phyloP scores from a whole-genome alignment of 2,888 invertebrate species.

The Suillia variegata region DNA sequence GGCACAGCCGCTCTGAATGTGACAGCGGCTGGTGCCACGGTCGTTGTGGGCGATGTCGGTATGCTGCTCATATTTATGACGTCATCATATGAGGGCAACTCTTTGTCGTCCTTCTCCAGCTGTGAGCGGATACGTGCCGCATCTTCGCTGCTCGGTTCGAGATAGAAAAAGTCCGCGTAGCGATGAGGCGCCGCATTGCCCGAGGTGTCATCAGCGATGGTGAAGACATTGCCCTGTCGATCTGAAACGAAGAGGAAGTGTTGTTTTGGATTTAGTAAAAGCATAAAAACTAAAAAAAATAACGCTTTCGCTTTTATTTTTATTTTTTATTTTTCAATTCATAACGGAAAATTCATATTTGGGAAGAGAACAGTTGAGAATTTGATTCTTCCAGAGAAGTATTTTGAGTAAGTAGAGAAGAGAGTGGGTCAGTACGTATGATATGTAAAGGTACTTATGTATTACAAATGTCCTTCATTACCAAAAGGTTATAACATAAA shows the following conservation, averaged over 20 bases:
- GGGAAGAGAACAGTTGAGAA: no score
- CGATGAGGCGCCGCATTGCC: conserved; percentile 31
- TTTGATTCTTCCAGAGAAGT: no score
- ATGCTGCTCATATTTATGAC: conserved; percentile 54
- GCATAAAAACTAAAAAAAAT: no score
- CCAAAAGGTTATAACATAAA: no score
- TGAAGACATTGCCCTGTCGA: conserved; percentile 44
- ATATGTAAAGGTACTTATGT: no score
- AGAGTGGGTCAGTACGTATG: no score
- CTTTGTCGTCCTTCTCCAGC: conserved; percentile 54
- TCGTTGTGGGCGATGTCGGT: not conserved
- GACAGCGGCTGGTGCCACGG: not conserved
- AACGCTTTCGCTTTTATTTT: no score
- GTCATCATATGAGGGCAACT: conserved; percentile 56
- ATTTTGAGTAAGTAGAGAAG: no score
- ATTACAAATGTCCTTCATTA: no score
- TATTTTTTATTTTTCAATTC: not conserved
- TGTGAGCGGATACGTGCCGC: conserved; percentile 48
- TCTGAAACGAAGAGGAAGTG: conserved; percentile 36
- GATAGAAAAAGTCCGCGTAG: conserved; percentile 52
- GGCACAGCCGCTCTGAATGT: not conserved
- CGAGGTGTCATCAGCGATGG: conserved; percentile 35
- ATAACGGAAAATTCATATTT: no score
- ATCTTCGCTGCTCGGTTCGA: conserved; percentile 47
- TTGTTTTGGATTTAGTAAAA: not conserved